phyloP scores from a whole-genome alignment of 2,888 invertebrate genomes.

The Tachina fera region DNA sequence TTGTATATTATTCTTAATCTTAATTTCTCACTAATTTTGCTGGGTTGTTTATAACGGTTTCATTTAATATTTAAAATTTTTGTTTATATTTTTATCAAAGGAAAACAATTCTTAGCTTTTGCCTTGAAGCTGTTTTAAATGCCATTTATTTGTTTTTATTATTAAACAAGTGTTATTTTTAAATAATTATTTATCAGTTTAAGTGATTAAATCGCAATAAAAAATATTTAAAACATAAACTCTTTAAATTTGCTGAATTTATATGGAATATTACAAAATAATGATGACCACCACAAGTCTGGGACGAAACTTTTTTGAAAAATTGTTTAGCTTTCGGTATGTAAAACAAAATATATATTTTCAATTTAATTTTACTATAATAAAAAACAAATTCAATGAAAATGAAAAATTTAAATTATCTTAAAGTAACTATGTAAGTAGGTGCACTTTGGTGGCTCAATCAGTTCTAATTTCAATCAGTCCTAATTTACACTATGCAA shows the following conservation, averaged over 20 bases:
- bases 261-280: slow-evolving; percentile 74
- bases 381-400: background rate
- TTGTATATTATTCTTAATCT: too few relatives aligned
- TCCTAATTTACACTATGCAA: too few relatives aligned
- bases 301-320: slow-evolving; percentile 77
- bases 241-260: slow-evolving; percentile 37
- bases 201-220: slow-evolving; percentile 20
- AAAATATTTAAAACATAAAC: slow-evolving; percentile 2
- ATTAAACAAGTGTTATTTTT: background rate
- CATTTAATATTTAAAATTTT: background rate
- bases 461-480: too few relatives aligned
- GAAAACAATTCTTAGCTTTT: slow-evolving; percentile 1
- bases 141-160: slow-evolving; percentile 10
- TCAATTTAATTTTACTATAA: background rate
- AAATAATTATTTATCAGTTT: slow-evolving; percentile 41
- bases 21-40: slow-evolving; percentile 4
- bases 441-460: too few relatives aligned
- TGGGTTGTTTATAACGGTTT: background rate
- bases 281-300: slow-evolving; percentile 75
- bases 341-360: slow-evolving; percentile 44
- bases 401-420: too few relatives aligned
- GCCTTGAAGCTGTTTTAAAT: slow-evolving; percentile 10
- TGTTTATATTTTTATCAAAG: background rate
- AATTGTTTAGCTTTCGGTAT: slow-evolving; percentile 76
- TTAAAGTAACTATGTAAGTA: too few relatives aligned